These are phyloP conservation scores for Aphelinus atriplicis DNA, from an alignment of 1,140 invertebrate species.

Conservation along the genomic window DNA sequence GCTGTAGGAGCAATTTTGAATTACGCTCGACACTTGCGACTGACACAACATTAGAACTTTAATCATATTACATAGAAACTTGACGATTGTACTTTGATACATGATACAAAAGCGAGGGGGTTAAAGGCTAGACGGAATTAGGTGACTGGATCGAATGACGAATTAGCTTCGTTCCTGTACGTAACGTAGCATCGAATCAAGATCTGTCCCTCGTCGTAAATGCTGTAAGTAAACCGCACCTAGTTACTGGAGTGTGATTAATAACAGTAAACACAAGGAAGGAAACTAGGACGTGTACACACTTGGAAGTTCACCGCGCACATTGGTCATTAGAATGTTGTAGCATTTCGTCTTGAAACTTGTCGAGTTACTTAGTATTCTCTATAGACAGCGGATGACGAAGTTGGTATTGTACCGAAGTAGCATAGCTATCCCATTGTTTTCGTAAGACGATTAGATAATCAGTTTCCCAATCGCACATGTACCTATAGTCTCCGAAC, in stretches of 20 bases:
- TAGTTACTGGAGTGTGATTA: not conserved
- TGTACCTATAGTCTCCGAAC: too few relatives aligned
- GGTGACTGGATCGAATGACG: too few relatives aligned
- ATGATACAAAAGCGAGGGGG: too few relatives aligned
- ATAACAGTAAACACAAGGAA: conserved; percentile 22
- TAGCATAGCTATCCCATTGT: not conserved
- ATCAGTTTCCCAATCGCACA: not conserved
- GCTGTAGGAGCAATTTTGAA: too few relatives aligned
- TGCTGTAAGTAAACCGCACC: not conserved
- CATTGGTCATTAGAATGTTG: conserved; percentile 29
- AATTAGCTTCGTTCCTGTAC: too few relatives aligned
- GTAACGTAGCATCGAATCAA: too few relatives aligned
- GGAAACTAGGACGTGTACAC: conserved; percentile 10
- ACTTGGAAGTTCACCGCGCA: not conserved
- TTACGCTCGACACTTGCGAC: too few relatives aligned
- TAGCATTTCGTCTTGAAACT: conserved; percentile 13
- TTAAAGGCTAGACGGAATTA: too few relatives aligned
- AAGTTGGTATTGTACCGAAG: conserved; percentile 16
- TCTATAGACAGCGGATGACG: not conserved
- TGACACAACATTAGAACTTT: too few relatives aligned
- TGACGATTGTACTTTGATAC: too few relatives aligned
- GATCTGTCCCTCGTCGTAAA: not conserved
- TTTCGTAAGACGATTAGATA: not conserved
- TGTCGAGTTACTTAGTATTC: conserved; percentile 20
- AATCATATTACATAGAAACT: too few relatives aligned